These are phyloP conservation scores for Notechis scutatus DNA, from an alignment of 2,113 vertebrate genomes.

Conservation along the genomic window DNA sequence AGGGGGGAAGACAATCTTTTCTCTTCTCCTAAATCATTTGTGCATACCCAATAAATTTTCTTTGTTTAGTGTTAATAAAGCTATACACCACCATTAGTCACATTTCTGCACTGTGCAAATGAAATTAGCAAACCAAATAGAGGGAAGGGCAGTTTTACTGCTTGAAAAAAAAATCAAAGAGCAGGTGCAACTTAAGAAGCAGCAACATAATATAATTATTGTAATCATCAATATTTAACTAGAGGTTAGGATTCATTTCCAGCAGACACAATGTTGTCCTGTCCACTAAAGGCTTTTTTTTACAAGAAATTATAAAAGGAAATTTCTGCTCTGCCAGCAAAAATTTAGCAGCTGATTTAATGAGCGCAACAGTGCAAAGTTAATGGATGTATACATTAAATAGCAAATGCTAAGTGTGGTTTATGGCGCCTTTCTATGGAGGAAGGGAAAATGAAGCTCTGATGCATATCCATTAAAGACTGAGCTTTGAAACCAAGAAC, in stretches of 20 bases:
- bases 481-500: conserved; percentile 35
- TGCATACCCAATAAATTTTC: not conserved
- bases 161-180: not conserved
- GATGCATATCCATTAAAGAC: conserved; percentile 5
- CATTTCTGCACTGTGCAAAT: not conserved
- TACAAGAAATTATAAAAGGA: not conserved
- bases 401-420: not conserved
- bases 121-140: not conserved
- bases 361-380: not conserved
- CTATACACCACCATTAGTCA: not conserved
- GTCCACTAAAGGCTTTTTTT: not conserved
- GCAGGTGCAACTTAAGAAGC: not conserved
- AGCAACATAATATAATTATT: not conserved
- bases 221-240: not conserved
- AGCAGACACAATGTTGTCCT: conserved; percentile 1
- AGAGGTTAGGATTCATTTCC: conserved; percentile 16
- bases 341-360: conserved; percentile 24
- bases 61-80: conserved; percentile 22
- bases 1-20: not conserved
- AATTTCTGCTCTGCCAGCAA: not conserved
- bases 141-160: not conserved
- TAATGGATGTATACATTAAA: conserved; percentile 31
- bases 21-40: not conserved
- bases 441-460: not conserved
- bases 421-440: not conserved